These are phyloP conservation scores for Cyclopterus lumpus DNA, from an alignment of 2,797 vertebrate species.

Conservation along the genomic window DNA sequence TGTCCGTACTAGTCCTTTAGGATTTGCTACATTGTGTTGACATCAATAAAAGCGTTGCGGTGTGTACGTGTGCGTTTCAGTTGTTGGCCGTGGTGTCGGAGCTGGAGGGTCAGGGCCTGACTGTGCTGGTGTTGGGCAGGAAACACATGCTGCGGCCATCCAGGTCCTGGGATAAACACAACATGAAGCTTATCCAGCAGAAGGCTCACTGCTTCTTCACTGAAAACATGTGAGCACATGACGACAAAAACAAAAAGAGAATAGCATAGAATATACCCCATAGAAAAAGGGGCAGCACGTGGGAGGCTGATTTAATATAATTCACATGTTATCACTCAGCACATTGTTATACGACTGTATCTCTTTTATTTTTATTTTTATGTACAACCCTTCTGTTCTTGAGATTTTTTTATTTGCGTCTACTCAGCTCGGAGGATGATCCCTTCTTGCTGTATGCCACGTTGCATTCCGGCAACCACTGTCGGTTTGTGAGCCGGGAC, in stretches of 20 bases:
- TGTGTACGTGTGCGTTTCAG: constrained; percentile 72
- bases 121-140: constrained; percentile 91
- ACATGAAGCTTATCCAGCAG: constrained; percentile 87
- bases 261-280: neutral
- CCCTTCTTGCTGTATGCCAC: constrained; percentile 94
- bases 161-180: constrained; percentile 80
- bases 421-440: constrained; percentile 92
- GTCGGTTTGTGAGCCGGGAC: constrained; percentile 92
- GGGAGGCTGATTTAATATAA: neutral
- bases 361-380: neutral
- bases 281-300: neutral
- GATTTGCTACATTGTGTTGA: constrained; percentile 3
- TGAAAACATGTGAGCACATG: constrained; percentile 89
- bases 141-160: constrained; percentile 90
- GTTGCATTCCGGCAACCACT: constrained; percentile 91
- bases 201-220: constrained; percentile 95
- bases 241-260: neutral
- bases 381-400: constrained; percentile 9
- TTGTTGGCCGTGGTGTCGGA: constrained; percentile 86
- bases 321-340: neutral
- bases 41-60: neutral
- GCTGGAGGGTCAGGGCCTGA: constrained; percentile 81
- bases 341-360: neutral
- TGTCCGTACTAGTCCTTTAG: neutral
- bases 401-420: neutral